Evolutionary conservation across 2,113 vertebrate genomes (phyloP).

Genomic region (Rhabdornis inornatus): DNA sequence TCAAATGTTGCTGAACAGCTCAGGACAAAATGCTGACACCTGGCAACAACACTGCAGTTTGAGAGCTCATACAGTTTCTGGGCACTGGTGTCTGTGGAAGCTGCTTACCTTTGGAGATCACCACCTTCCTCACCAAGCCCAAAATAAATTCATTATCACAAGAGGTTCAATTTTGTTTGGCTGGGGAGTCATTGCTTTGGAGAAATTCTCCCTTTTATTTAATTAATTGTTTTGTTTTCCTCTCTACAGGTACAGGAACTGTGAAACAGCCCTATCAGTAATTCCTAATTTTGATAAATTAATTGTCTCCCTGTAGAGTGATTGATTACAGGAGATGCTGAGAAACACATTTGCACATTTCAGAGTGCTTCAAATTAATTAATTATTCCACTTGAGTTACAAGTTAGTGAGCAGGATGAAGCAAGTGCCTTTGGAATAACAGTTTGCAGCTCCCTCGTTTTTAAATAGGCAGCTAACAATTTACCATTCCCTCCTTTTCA

Average conservation of each 20-base stretch:
- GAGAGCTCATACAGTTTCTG: neutral
- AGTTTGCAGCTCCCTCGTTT: neutral
- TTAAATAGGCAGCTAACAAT: neutral
- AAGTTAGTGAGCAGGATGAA: neutral
- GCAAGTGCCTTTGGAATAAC: neutral
- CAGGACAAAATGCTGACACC: neutral
- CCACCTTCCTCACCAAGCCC: neutral
- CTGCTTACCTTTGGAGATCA: neutral
- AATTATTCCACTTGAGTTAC: slow-evolving; percentile 1
- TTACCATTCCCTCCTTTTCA: neutral
- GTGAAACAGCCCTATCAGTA: neutral
- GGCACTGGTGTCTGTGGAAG: neutral
- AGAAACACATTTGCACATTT: neutral
- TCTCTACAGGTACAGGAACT: neutral
- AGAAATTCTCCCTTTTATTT: neutral
- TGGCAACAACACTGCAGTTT: neutral
- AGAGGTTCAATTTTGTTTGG: neutral
- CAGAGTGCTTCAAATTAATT: slow-evolving; percentile 36
- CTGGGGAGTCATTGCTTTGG: neutral
- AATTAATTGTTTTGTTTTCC: neutral
- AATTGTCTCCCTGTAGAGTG: neutral
- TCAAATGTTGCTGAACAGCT: neutral
- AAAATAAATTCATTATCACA: neutral
- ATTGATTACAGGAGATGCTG: neutral
- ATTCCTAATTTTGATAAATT: slow-evolving; percentile 59